Base-by-base conservation (phyloP, 2,888 invertebrate species). In the Drosophila cracens region DNA sequence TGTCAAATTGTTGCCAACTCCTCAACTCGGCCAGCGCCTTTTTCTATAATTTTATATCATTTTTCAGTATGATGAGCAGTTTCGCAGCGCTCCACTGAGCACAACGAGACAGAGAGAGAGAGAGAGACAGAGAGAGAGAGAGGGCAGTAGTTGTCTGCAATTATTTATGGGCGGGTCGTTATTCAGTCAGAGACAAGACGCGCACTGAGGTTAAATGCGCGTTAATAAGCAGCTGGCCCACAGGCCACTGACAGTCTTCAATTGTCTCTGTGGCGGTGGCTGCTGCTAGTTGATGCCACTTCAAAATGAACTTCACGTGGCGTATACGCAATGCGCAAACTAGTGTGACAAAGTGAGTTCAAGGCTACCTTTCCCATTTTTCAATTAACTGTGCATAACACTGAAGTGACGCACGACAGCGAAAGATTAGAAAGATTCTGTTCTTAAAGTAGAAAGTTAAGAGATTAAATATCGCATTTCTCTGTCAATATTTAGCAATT, bases 171-270 rank as follows among this genome's bases (percentile, higher is more conserved):
- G 60, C 77, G 46, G 46, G 73, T 73, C 70, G 70, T 81, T 68
- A 69, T 62, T 70, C 71, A 52, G 66, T 63, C 46, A 68, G 71
- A 76, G 70, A 76, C 61, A 53, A 82, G 75, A 69, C 64, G 62
- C 70, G 72, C 56, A 40, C 70, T 66, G 70, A 89, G 87, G 84
- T 87, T 87, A 85, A 89, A 79, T 82, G 85, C 64, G 74, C 79
- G 79, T 76, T 85, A 89, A 87, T 87, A 89, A 89, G 85, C 79
- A 74, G 57, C 38, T 66, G 64, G 63, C 62, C 81, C 63, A 66
- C 57, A 77, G 79, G 81, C 66, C 78, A 80, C 63, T 57, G 57
- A 46, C 54, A 59, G 72, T 56, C 72, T 68, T 71, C 61, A 78
- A 79, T 78, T 78, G 52, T 27, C 49, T 21, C 48, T 43, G 10